Conservation (phyloP, 2,113 vertebrate genomes). For the Ochotona curzoniae region DNA sequence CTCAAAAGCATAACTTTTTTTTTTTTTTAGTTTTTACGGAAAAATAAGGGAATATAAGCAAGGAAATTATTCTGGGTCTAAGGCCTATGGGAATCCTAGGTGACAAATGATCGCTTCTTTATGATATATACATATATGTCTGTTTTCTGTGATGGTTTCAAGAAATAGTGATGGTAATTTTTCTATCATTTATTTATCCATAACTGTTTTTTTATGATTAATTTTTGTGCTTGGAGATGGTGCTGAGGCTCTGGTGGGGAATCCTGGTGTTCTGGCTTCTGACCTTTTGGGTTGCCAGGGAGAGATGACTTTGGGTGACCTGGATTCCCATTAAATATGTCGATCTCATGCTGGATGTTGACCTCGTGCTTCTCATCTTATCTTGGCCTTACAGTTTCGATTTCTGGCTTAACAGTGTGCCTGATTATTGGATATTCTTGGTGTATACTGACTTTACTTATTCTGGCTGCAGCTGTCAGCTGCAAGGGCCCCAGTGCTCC, state of each 20-base stretch:
- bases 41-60: neutral
- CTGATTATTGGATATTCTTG: neutral
- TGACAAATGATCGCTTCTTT: neutral
- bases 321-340: neutral
- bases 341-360: neutral
- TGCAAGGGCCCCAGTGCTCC: neutral
- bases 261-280: constrained; percentile 33
- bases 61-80: constrained; percentile 6
- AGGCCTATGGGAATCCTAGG: neutral
- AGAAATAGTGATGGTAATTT: constrained; percentile 29
- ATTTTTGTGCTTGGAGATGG: neutral
- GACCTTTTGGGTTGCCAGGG: neutral
- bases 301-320: neutral
- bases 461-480: neutral
- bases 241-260: constrained; percentile 2
- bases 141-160: constrained; percentile 40
- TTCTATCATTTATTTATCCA: neutral
- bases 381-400: neutral
- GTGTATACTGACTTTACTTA: neutral
- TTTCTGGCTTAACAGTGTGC: neutral
- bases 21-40: neutral
- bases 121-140: neutral
- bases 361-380: neutral
- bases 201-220: no score
- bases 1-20: neutral